These are phyloP conservation scores for Clarias laeviceps DNA, from an alignment of 2,797 vertebrate species.

Conservation along the genomic window DNA sequence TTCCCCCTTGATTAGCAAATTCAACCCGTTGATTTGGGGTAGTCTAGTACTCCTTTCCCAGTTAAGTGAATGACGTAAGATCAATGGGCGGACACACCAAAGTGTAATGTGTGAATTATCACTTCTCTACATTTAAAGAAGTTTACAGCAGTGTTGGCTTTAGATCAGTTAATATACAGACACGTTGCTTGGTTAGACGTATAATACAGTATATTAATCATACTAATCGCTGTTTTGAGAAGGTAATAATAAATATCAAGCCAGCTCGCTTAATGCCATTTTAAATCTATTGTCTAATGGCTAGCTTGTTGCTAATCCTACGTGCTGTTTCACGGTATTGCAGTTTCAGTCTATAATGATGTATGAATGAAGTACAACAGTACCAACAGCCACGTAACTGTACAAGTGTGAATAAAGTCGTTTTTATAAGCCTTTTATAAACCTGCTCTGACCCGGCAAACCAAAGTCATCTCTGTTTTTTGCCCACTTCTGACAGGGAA, in stretches of 20 bases:
- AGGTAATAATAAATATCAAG: neutral
- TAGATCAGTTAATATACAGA: neutral
- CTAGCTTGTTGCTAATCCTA: neutral
- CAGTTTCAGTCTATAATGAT: neutral
- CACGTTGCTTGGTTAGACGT: neutral
- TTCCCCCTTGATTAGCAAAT: neutral
- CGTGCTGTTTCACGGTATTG: neutral
- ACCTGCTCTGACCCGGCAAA: neutral
- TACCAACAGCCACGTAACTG: neutral
- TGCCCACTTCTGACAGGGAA: neutral
- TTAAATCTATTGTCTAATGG: neutral
- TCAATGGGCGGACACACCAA: neutral
- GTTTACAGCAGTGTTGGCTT: neutral
- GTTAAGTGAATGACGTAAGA: neutral
- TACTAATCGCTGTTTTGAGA: neutral
- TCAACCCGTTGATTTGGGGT: neutral
- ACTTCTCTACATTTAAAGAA: neutral
- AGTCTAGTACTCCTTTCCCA: neutral
- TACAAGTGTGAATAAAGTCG: neutral
- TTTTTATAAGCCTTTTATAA: neutral
- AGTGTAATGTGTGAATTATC: neutral
- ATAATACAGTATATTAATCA: neutral
- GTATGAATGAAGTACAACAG: neutral
- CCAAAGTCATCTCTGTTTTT: neutral
- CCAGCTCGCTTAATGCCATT: neutral